phyloP scores from a whole-genome alignment of 2,888 invertebrate genomes.

The Choristoneura rosaceana region DNA sequence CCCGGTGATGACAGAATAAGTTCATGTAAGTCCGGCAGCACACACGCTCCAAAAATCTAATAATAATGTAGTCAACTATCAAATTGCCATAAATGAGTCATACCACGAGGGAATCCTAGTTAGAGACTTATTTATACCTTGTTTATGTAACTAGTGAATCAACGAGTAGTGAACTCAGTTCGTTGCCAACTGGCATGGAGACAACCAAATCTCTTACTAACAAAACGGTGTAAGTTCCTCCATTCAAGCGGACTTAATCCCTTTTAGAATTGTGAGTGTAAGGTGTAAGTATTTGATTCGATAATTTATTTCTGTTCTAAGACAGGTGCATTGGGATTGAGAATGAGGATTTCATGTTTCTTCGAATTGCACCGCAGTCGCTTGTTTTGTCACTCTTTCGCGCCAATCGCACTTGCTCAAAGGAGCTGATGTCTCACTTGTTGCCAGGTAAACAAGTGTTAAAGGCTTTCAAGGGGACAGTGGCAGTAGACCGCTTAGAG shows the following conservation, averaged over 20 bases:
- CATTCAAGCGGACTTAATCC: conserved; percentile 1
- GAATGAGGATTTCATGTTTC: conserved; percentile 4
- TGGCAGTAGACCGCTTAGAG: too few species aligned
- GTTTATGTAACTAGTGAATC: conserved; percentile 49
- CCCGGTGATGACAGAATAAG: too few species aligned
- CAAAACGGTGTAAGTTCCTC: conserved; percentile 13
- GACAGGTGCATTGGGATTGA: conserved; percentile 32
- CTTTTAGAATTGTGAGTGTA: conserved; percentile 1
- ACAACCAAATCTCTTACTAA: conserved; percentile 47
- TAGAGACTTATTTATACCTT: conserved; percentile 32
- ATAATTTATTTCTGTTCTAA: conserved; percentile 32
- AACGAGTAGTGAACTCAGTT: conserved; percentile 55
- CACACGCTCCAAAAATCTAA: too few species aligned
- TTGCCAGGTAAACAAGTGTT: too few species aligned
- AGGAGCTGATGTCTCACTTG: too few species aligned
- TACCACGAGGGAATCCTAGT: conserved; percentile 35
- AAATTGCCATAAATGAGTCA: conserved; percentile 22
- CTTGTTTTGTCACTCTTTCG: conserved; percentile 15
- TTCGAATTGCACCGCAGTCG: conserved; percentile 8
- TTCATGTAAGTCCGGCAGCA: too few species aligned
- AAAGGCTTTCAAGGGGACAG: too few species aligned
- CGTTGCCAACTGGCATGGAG: conserved; percentile 60
- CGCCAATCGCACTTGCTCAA: too few species aligned
- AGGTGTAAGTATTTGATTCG: conserved; percentile 16
- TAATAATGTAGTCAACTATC: not conserved